These are phyloP conservation scores for Ganaspis sp. DNA, from an alignment of 1,140 invertebrate species.

Conservation along the genomic window DNA sequence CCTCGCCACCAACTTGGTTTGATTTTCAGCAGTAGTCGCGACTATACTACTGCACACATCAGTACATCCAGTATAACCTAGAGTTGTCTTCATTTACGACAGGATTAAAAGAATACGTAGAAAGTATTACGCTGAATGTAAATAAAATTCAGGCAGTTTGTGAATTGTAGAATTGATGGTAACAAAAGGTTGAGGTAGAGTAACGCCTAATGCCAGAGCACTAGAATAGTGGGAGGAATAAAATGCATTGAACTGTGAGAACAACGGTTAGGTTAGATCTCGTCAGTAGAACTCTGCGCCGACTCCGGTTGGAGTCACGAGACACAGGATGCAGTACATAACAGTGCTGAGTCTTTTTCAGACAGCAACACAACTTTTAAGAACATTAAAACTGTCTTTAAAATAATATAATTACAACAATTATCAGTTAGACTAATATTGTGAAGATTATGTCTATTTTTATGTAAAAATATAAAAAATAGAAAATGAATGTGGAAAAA, in stretches of 20 bases:
- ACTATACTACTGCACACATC: background rate
- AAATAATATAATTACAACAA: too few species aligned
- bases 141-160: background rate
- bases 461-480: too few species aligned
- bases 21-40: background rate
- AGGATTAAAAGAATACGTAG: background rate
- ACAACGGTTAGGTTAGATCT: constrained; percentile 22
- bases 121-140: background rate
- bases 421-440: too few species aligned
- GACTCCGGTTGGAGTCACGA: constrained; percentile 35
- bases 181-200: background rate
- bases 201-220: background rate
- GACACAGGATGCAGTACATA: too few species aligned
- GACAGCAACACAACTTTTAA: too few species aligned
- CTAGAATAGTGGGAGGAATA: constrained; percentile 32
- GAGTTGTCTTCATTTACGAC: background rate
- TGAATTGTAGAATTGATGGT: background rate
- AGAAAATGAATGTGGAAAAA: too few species aligned
- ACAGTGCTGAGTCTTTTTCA: too few species aligned
- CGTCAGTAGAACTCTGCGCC: constrained; percentile 5
- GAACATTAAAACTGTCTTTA: too few species aligned
- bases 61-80: too few species aligned
- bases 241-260: constrained; percentile 34
- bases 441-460: too few species aligned
- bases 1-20: background rate